These are phyloP conservation scores for Karalla daura DNA, from an alignment of 2,797 vertebrate genomes.

Conservation along the genomic window DNA sequence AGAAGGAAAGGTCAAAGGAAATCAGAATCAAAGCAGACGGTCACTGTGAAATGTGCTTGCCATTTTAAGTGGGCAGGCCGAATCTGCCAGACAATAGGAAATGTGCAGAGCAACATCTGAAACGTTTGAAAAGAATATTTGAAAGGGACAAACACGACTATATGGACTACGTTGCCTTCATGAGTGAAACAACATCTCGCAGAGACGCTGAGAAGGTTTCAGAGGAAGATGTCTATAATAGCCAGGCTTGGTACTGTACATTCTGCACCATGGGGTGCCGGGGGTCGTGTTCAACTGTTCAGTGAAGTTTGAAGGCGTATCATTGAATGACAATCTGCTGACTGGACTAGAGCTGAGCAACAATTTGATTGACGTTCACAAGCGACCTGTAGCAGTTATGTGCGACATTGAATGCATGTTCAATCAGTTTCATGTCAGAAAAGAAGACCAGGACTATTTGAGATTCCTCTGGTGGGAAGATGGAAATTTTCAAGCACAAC, in stretches of 20 bases:
- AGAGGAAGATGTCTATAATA: not conserved
- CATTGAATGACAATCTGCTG: not conserved
- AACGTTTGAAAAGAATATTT: no score
- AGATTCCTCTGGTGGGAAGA: conserved; percentile 3
- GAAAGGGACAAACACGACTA: conserved; percentile 13
- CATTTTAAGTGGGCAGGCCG: no score
- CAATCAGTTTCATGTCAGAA: not conserved
- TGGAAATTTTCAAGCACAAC: not conserved
- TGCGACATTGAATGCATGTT: not conserved
- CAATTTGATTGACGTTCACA: not conserved
- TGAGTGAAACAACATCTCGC: not conserved
- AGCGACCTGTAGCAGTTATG: not conserved
- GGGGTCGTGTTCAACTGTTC: not conserved
- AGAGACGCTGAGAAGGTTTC: conserved; percentile 3
- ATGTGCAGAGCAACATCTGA: conserved; percentile 10
- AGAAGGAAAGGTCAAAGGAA: no score
- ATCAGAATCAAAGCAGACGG: no score
- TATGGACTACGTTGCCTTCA: not conserved
- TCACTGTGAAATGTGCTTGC: no score
- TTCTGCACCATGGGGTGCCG: not conserved
- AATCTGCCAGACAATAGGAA: no score
- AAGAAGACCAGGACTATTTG: not conserved
- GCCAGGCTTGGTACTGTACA: conserved; percentile 9
- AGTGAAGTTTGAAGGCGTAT: not conserved
- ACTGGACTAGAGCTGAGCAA: not conserved